phyloP scores from a whole-genome alignment of 2,113 vertebrate species.

The Acrocephalus arundinaceus region DNA sequence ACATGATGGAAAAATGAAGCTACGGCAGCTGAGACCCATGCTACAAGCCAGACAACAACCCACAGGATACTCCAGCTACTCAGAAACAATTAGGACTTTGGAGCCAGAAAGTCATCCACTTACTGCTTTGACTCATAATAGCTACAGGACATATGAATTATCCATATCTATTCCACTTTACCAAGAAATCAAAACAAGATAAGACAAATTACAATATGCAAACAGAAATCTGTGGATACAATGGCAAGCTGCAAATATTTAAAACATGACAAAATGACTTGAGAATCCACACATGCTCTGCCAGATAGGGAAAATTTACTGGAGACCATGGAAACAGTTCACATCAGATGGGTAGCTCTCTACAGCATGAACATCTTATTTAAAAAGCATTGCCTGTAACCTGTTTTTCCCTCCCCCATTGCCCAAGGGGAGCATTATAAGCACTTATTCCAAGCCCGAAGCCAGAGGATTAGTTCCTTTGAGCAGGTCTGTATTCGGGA shows the following conservation, averaged over 20 bases:
- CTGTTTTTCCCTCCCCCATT: conserved; percentile 55
- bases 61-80: conserved; percentile 71
- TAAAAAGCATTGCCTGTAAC: conserved; percentile 63
- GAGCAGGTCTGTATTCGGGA: conserved; percentile 54
- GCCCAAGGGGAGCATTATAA: conserved; percentile 58
- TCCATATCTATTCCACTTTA: conserved; percentile 63
- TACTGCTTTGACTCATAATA: conserved; percentile 59
- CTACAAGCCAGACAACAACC: conserved; percentile 71
- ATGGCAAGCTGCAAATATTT: conserved; percentile 29
- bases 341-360: conserved; percentile 46
- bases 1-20: conserved; percentile 75
- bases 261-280: conserved; percentile 51
- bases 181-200: conserved; percentile 71
- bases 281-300: conserved; percentile 17
- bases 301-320: conserved; percentile 46
- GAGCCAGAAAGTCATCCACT: conserved; percentile 67
- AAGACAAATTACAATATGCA: conserved; percentile 60
- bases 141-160: conserved; percentile 71
- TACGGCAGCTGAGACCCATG: conserved; percentile 69
- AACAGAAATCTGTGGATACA: conserved; percentile 49
- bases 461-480: conserved; percentile 57
- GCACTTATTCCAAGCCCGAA: conserved; percentile 51
- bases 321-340: neutral
- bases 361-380: conserved; percentile 50
- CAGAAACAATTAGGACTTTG: conserved; percentile 76